phyloP scores from a whole-genome alignment of 1,140 invertebrate genomes.

The Bombus sylvicola region DNA sequence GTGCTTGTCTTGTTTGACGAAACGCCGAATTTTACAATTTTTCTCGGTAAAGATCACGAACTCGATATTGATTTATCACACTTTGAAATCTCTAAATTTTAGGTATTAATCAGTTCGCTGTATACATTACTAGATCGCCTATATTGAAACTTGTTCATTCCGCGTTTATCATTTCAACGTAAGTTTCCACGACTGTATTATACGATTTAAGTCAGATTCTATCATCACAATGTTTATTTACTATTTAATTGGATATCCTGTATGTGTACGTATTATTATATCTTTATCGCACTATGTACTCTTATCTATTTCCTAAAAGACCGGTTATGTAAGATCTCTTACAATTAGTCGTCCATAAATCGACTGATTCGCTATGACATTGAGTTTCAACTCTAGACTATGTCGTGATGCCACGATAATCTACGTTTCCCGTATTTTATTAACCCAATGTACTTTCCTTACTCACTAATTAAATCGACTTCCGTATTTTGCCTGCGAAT shows the following conservation, averaged over 20 bases:
- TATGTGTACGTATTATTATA: not conserved
- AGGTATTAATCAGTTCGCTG: too few species aligned
- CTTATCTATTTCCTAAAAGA: constrained; percentile 15
- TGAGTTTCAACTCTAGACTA: not conserved
- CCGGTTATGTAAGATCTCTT: not conserved
- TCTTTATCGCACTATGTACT: not conserved
- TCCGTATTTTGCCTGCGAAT: not conserved
- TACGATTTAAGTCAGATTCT: not conserved
- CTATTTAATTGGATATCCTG: not conserved
- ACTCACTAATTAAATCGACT: not conserved
- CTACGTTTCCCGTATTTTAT: not conserved
- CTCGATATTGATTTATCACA: not conserved
- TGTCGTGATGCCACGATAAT: not conserved
- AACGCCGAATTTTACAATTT: too few species aligned
- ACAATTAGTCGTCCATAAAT: not conserved
- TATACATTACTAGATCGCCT: not conserved
- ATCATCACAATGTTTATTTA: not conserved
- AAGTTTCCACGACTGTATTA: not conserved
- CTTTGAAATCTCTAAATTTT: not conserved
- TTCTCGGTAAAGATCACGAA: not conserved
- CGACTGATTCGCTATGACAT: constrained; percentile 8
- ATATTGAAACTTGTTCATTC: not conserved
- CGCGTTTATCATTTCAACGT: not conserved
- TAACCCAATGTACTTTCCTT: not conserved
- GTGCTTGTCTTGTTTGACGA: too few species aligned